Evolutionary conservation across 2,797 vertebrate species (phyloP), one percentile per base, ranked within the genome.

Genomic region (Lacerta viridis): DNA sequence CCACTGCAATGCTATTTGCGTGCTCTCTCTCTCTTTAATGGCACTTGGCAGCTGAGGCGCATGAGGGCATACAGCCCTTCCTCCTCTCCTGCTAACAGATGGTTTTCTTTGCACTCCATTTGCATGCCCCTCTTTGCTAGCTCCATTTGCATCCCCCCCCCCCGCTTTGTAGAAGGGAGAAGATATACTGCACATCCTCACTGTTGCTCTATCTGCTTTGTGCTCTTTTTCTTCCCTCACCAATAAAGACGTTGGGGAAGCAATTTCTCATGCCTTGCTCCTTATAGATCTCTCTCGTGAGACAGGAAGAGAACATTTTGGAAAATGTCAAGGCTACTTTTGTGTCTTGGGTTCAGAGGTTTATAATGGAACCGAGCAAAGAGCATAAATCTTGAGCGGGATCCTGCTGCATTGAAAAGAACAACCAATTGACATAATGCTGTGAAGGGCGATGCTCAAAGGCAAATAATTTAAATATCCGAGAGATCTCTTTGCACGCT

Each of bases 271-370:
- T 69, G 81, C 39, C 59, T 88, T 33, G n/a, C 43, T 71, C 18
- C 81, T 69, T 55, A 36, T 18, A 83, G 66, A 87, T 83, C n/a
- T 84, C 76, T 80, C 81, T 84, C 25, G 7, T 36, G 25, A 87
- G 55, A 80, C 6, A 41, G 76, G 23, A 90, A 50, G 13, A 74
- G 43, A 87, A 55, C 71, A 80, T 80, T 84, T 76, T 84, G 76
- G 82, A 87, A 84, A 80, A 84, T 87, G 85, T 80, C 85, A 84
- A 84, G 77, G 76, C 55, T 66, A 72, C 77, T 84, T 87, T 79
- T 2, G 69, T 80, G 36, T 80, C 83, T 23, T 41, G 23, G 76
- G 76, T 75, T 84, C 82, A 90, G 69, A 84, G 33, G 39, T 84
- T 84, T 84, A 68, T 80, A 80, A 75, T 55, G 77, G 86, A 84